Conservation (phyloP, 2,888 invertebrate species). For the Eubasilissa splendida region DNA sequence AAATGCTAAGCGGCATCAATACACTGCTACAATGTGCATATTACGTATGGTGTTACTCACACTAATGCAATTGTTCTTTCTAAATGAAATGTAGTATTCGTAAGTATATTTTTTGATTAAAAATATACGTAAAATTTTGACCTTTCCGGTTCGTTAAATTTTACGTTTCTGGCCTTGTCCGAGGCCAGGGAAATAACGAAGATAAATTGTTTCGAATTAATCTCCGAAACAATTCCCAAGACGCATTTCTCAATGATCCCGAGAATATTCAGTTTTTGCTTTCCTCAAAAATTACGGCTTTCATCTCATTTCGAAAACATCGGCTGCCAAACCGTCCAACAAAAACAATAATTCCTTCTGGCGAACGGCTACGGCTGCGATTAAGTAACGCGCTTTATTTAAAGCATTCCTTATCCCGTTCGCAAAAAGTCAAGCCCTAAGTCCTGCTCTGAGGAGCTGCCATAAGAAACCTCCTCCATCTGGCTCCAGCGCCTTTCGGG, state of each 20-base stretch:
- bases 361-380: background rate
- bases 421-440: conserved; percentile 6
- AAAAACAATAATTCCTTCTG: conserved; percentile 19
- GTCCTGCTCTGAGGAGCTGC: background rate
- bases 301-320: conserved; percentile 15
- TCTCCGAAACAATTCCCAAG: background rate
- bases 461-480: conserved; percentile 4
- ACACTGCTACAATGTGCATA: too few species aligned
- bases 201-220: too few species aligned
- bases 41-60: too few species aligned
- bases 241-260: background rate
- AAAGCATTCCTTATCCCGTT: background rate
- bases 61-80: too few species aligned
- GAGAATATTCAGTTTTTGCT: background rate
- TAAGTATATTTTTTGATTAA: too few species aligned
- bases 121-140: too few species aligned
- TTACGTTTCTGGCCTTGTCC: too few species aligned
- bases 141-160: too few species aligned
- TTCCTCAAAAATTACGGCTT: background rate
- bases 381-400: conserved; percentile 19
- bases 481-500: conserved; percentile 9
- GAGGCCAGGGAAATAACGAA: too few species aligned
- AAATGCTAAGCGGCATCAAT: too few species aligned
- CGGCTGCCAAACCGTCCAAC: background rate
- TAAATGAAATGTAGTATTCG: too few species aligned